phyloP scores from a whole-genome alignment of 35 echinoderm and acorn worm species.

The Hemicentrotus pulcherrimus region DNA sequence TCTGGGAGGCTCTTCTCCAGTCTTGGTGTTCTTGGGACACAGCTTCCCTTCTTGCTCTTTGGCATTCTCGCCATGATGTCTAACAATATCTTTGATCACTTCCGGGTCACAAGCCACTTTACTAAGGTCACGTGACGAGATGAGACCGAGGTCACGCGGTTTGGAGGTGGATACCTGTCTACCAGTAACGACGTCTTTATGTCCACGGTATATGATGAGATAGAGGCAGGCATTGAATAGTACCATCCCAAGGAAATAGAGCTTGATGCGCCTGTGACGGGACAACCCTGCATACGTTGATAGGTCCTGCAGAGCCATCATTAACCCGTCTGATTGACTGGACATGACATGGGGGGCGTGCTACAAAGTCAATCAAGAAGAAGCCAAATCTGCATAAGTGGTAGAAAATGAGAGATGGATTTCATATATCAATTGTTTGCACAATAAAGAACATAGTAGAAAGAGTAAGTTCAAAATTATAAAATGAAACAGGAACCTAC shows the following conservation, averaged over 20 bases:
- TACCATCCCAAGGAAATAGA: not conserved
- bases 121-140: not conserved
- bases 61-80: constrained; percentile 29
- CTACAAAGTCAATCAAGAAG: not conserved
- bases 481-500: too few relatives aligned
- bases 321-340: not conserved
- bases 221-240: constrained; percentile 12
- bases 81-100: constrained; percentile 18
- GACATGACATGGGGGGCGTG: not conserved
- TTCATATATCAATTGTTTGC: not conserved
- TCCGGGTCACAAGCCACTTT: not conserved
- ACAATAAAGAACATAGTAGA: too few relatives aligned
- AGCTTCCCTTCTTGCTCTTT: constrained; percentile 16
- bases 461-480: too few relatives aligned
- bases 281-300: not conserved
- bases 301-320: constrained; percentile 13
- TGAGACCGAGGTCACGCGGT: not conserved
- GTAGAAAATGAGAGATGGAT: not conserved
- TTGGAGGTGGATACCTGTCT: not conserved
- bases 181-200: not conserved
- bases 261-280: not conserved
- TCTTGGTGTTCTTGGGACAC: not conserved
- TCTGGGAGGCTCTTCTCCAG: not conserved
- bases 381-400: not conserved
- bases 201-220: constrained; percentile 24